These are phyloP conservation scores for Pandemis cinnamomeana DNA, from an alignment of 2,888 invertebrate genomes.

Conservation along the genomic window DNA sequence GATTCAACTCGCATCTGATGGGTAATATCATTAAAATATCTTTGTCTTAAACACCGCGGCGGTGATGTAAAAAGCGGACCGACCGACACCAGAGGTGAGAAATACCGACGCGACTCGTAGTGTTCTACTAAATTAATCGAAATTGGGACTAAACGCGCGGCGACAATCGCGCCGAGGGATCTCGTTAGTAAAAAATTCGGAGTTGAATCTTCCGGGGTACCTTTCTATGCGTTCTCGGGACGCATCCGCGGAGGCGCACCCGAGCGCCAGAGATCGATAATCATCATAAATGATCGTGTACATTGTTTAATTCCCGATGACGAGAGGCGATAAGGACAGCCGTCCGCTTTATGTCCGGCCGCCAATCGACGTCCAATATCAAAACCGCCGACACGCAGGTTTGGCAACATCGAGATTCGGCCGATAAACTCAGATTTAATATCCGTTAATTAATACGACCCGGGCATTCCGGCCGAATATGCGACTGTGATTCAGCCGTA, in stretches of 20 bases:
- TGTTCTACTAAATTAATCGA: conserved; percentile 67
- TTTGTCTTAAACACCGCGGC: conserved; percentile 79
- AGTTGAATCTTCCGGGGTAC: conserved; percentile 50
- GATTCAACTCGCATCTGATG: conserved; percentile 80
- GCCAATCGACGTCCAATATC: conserved; percentile 66
- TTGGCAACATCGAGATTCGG: conserved; percentile 81
- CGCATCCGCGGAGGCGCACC: conserved; percentile 52
- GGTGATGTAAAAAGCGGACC: conserved; percentile 72
- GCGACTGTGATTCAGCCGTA: conserved; percentile 78
- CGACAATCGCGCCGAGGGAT: conserved; percentile 56
- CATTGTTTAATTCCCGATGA: conserved; percentile 81
- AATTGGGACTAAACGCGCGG: conserved; percentile 62
- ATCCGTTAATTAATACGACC: conserved; percentile 83
- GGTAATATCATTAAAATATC: conserved; percentile 84
- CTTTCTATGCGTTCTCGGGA: conserved; percentile 50
- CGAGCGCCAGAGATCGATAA: conserved; percentile 59
- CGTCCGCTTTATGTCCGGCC: conserved; percentile 63
- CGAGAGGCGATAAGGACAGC: conserved; percentile 75
- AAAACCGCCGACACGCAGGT: conserved; percentile 76
- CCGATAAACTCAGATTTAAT: conserved; percentile 83
- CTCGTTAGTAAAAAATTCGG: conserved; percentile 44
- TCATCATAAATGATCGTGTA: conserved; percentile 77
- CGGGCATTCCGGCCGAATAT: conserved; percentile 78
- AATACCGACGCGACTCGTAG: conserved; percentile 69
- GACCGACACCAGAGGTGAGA: conserved; percentile 78